Evolutionary conservation across 1,140 invertebrate species (phyloP).

Genomic region (Orussus abietinus): DNA sequence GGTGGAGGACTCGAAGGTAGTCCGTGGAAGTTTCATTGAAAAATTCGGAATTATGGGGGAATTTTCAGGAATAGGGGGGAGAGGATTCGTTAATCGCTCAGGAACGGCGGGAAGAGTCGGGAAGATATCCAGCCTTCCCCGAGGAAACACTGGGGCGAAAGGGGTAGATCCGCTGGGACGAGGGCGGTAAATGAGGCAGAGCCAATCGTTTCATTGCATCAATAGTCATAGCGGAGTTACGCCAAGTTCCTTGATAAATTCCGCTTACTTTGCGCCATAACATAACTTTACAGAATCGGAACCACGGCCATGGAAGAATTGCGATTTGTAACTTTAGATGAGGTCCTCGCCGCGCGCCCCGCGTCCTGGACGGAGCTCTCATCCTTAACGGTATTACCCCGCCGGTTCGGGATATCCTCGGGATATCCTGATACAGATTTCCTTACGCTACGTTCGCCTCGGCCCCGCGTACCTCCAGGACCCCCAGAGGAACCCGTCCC

Average conservation of each 20-base stretch:
- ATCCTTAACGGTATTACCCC: slow-evolving; percentile 38
- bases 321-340: slow-evolving; percentile 55
- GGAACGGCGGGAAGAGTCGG: not conserved
- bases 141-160: slow-evolving; percentile 5
- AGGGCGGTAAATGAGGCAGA: slow-evolving; percentile 45
- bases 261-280: slow-evolving; percentile 53
- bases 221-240: slow-evolving; percentile 52
- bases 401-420: slow-evolving; percentile 23
- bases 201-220: slow-evolving; percentile 55
- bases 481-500: too few species aligned
- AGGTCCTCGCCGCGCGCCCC: slow-evolving; percentile 33
- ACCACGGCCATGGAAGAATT: slow-evolving; percentile 54
- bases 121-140: not conserved
- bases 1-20: too few species aligned
- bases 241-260: slow-evolving; percentile 55
- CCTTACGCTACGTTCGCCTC: slow-evolving; percentile 20
- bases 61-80: too few species aligned
- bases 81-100: too few species aligned
- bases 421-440: slow-evolving; percentile 25
- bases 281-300: slow-evolving; percentile 54
- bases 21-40: too few species aligned
- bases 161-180: slow-evolving; percentile 4
- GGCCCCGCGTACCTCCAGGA: too few species aligned
- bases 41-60: too few species aligned
- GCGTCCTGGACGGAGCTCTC: slow-evolving; percentile 19